Percentiles rank a stretch among this genome's conserved stretches.
These are phyloP conservation scores for Hyppa rectilinea DNA, from an alignment of 2,888 invertebrate genomes.

Conservation along the genomic window DNA sequence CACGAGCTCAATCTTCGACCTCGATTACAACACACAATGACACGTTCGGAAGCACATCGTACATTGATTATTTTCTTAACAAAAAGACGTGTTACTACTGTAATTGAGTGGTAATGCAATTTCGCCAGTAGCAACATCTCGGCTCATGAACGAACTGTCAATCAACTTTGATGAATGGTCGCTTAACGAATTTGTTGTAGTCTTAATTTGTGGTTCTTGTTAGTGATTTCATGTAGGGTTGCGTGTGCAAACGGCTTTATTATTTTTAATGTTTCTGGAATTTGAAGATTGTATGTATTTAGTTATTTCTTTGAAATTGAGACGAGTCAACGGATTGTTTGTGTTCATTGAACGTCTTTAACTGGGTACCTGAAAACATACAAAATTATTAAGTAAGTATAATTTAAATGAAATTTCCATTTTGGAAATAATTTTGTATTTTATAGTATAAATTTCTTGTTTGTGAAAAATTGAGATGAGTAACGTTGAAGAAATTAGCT, in stretches of 20 bases:
- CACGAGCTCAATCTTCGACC: slow-evolving; percentile 49
- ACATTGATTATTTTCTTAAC: slow-evolving; percentile 77
- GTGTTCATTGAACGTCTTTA: neutral
- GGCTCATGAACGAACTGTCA: slow-evolving; percentile 76
- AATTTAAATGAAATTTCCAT: too few species aligned
- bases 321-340: neutral
- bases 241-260: slow-evolving; percentile 46
- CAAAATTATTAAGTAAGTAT: neutral
- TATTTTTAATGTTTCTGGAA: slow-evolving; percentile 52
- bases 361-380: neutral
- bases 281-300: slow-evolving; percentile 30
- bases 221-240: slow-evolving; percentile 68
- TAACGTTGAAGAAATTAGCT: neutral
- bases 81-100: slow-evolving; percentile 75
- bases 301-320: slow-evolving; percentile 34
- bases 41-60: slow-evolving; percentile 51
- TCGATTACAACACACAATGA: slow-evolving; percentile 51
- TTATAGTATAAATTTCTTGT: neutral
- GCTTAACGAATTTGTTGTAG: slow-evolving; percentile 85
- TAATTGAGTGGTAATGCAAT: slow-evolving; percentile 81
- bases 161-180: slow-evolving; percentile 83
- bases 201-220: slow-evolving; percentile 81
- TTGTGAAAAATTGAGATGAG: neutral
- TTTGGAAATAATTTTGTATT: neutral
- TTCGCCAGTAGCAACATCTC: slow-evolving; percentile 80